Evolutionary conservation across 2,113 vertebrate genomes (phyloP).

Genomic region (Protobothrops mucrosquamatus): DNA sequence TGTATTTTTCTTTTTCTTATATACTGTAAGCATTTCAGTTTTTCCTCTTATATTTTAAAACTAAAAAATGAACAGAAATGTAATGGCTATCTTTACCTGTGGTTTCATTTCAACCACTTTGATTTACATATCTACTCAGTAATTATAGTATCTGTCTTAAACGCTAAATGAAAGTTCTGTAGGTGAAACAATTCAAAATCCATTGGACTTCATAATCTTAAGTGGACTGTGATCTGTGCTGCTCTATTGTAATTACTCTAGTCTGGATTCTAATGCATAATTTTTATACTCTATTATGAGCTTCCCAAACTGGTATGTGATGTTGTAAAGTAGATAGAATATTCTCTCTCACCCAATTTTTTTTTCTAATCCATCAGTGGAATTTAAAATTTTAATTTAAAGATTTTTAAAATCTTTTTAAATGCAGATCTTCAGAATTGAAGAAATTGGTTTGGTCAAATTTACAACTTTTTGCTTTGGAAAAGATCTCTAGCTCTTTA

Average conservation of each 20-base stretch:
- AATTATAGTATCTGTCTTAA: background rate
- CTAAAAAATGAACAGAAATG: background rate
- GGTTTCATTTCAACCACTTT: background rate
- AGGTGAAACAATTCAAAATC: background rate
- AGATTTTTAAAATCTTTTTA: background rate
- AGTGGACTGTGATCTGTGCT: background rate
- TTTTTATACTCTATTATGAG: background rate
- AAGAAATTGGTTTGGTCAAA: background rate
- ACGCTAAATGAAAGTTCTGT: background rate
- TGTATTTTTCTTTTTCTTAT: background rate
- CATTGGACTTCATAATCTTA: background rate
- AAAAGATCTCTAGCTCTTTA: fast-evolving
- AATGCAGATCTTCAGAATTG: background rate
- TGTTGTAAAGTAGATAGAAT: background rate
- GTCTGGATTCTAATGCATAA: background rate
- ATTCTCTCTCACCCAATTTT: background rate
- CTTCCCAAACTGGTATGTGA: background rate
- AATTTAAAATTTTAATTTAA: background rate
- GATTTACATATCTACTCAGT: background rate
- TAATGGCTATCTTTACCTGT: background rate
- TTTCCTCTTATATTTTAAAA: background rate
- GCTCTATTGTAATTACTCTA: background rate
- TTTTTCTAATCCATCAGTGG: background rate
- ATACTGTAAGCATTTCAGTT: background rate
- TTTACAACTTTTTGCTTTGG: background rate